These are phyloP conservation scores for Gallinago stenura DNA, from an alignment of 2,797 vertebrate genomes.

Conservation along the genomic window DNA sequence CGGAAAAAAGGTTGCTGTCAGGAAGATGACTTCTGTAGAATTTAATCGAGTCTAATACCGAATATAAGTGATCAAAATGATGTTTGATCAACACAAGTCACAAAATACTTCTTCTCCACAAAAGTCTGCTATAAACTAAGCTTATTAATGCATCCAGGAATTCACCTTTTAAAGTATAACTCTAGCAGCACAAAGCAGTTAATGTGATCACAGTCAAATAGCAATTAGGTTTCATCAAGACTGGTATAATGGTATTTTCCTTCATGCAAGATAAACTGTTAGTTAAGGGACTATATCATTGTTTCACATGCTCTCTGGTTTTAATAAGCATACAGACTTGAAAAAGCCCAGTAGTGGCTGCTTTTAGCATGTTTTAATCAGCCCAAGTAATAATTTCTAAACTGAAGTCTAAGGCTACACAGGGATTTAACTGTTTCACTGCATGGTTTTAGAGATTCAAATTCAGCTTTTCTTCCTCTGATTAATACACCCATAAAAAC, in stretches of 20 bases:
- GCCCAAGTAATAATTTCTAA: constrained; percentile 5
- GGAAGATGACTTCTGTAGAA: constrained; percentile 27
- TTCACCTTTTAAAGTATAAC: constrained; percentile 46
- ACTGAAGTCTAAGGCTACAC: neutral
- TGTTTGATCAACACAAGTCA: constrained; percentile 29
- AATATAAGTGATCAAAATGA: constrained; percentile 41
- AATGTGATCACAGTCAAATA: constrained; percentile 46
- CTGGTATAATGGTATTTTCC: constrained; percentile 45
- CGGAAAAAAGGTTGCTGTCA: neutral
- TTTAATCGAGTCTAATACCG: constrained; percentile 45
- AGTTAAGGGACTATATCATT: constrained; percentile 48
- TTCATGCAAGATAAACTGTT: constrained; percentile 69
- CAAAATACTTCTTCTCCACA: constrained; percentile 29
- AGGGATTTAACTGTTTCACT: neutral
- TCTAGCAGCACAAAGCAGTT: constrained; percentile 52
- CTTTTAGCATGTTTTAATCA: constrained; percentile 31
- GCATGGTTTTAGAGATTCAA: neutral
- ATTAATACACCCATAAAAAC: neutral
- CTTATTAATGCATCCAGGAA: constrained; percentile 34
- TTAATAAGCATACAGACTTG: constrained; percentile 46
- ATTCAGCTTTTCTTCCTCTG: neutral
- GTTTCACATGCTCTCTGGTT: constrained; percentile 50
- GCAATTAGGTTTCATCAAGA: constrained; percentile 59
- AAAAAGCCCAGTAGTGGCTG: neutral
- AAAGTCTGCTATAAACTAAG: neutral